These are phyloP conservation scores for Cepphus grylle DNA, from an alignment of 2,113 vertebrate genomes.

Conservation along the genomic window DNA sequence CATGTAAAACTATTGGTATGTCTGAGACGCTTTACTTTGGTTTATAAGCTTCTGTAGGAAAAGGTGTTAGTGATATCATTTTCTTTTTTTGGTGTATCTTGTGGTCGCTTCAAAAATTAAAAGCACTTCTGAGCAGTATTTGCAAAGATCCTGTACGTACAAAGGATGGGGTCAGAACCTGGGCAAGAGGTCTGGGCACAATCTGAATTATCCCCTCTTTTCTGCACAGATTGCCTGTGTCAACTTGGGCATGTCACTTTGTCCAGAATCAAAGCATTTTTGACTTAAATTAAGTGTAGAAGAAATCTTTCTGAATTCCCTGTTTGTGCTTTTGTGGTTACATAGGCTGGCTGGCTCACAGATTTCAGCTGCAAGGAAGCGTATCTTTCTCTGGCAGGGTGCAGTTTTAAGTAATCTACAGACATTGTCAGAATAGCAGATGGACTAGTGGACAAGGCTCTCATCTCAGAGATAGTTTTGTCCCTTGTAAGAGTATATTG, in stretches of 20 bases:
- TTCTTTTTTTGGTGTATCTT: not conserved
- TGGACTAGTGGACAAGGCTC: not conserved
- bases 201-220: not conserved
- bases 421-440: not conserved
- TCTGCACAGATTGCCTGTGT: not conserved
- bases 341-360: not conserved
- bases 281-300: too few relatives aligned
- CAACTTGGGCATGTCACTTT: not conserved
- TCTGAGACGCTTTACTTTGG: constrained; percentile 28
- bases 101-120: not conserved
- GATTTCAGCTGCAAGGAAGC: not conserved
- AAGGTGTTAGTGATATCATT: not conserved
- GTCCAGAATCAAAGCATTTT: not conserved
- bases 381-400: not conserved
- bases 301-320: not conserved
- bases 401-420: accelerated
- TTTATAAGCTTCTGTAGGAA: not conserved
- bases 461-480: accelerated
- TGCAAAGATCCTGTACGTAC: accelerated
- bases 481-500: not conserved
- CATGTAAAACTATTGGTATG: constrained; percentile 4
- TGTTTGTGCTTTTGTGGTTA: not conserved
- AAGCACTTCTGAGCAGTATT: not conserved
- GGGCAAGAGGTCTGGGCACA: not conserved
- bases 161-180: not conserved